Base-by-base conservation (phyloP, 2,888 invertebrate genomes). In the Synergus gifuensis region DNA sequence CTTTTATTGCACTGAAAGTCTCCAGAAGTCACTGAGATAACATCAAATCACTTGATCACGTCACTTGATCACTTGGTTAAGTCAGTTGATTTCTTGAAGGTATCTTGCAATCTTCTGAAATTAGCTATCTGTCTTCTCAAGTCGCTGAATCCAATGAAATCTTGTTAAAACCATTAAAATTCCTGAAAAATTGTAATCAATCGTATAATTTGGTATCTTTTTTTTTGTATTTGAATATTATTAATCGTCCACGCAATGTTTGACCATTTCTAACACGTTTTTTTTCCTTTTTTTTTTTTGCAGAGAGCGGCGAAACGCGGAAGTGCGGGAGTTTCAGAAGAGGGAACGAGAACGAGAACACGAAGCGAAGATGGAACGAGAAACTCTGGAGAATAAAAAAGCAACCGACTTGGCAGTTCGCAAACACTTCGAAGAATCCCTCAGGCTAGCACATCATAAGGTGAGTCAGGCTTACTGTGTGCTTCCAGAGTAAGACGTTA, bases 391-490 rank as follows among this genome's bases (percentile, higher is more conserved):
- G 94, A 96, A 93, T 90, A 93, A 88, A 89, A 92, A 93, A 83
- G 93, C 93, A 80, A 94, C 94, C 78, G 94, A 95, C 86, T 94
- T 94, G 88, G 95, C 96, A 84, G 96, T 98, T 81, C 95, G 97
- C 88, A 96, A 97, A 93, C 98, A 98, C 93, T 98, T 98, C 93
- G 97, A 97, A 90, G 97, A 97, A 93, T 97, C 97, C 84, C 94
- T 98, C 82, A 94, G 96, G 91, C 93, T 95, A 83, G 96, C 96
- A 66, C 95, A 96, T 90, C 95, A 96, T 93, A 96, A 96, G 95
- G 96, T 96, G 92, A 92, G 92, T 90, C 87, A 86, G 82, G 86
- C 85, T 86, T 86, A 79, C 79, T 83, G 80, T 77, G 28, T 80
- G 76, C 62, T 78, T 80, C 77, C 40, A 49, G 16, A 49, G 16